Evolutionary conservation across 2,797 vertebrate species (phyloP), one percentile per base, ranked within the genome.

Genomic region (Meda fulgida): DNA sequence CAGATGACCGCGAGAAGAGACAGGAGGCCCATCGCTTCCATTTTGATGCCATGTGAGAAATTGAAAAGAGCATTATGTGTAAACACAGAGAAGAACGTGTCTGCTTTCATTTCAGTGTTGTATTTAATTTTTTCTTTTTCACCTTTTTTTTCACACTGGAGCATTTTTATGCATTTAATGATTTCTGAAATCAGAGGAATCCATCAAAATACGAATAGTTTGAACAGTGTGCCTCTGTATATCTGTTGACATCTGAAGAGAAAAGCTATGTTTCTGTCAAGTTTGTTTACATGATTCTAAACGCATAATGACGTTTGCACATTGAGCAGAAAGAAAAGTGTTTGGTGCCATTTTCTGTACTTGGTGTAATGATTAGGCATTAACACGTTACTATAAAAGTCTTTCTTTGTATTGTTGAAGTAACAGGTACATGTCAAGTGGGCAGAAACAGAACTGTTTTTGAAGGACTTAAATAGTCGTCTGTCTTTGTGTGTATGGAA

Each of bases 1-100:
- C 98, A 9, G 98, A 99, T 70, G 98, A 99, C 89, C 94, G 97
- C 80, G 98, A 99, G 94, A 99, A 99, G 91, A 94, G 98, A 58
- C 98, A 99, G 89, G 98, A 99, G 92, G 98, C 98, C 63, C 97
- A 99, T 88, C 97, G 98, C 66, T 99, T 99, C 93, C 98, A 99
- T 93, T 99, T 99, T 83, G 98, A 99, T 81, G 98, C 97, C 87
- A 99, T 99, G 98, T 99, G 95, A 98, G 40, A 23, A 80, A 23
- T 72, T 43, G 19, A 60, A 82, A 34, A 79, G 31, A 65, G 86
- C 86, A 81, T 88, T 73, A 11, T 77, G 83, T 87, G 86, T 86
- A 79, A 85, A 79, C 66, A 5, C 58, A 9, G 79, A 66, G 71
- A 73, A 79, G 46, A 69, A 48, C 5, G 76, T 29, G 81, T 80